Base-by-base conservation (phyloP, 2,113 vertebrate species). In the Telmatochromis sp. region DNA sequence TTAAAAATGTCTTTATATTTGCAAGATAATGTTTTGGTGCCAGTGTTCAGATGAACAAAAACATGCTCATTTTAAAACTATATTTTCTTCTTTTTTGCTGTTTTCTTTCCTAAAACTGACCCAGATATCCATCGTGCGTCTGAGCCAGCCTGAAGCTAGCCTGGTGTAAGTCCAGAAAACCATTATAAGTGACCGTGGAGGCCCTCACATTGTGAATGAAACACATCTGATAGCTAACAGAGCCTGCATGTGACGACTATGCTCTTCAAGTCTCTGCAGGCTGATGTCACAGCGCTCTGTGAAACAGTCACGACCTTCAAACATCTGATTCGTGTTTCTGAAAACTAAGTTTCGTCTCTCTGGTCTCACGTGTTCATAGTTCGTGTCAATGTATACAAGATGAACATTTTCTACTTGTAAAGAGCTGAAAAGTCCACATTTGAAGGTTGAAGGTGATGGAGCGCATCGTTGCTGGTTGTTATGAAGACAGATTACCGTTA, bases 331-430 rank as follows among this genome's bases (percentile, higher is more conserved):
- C 5, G 1, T 45, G 21, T 71, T 45, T 37, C 1, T 45, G 37
- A 73, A 73, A 26, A 1, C 19, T 1, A 40, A 6, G 3, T 26
- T 73, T 45, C 4, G 0, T 3, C 13, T 45, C 65, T 73, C 13
- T 73, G 37, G 8, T 73, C 13, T 26, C 12, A 40, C 7, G 1
- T 23, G n/a, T 71, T 14, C n/a, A 0, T 45, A 45, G 1, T 45
- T 45, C 0, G 1, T 45, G 8, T 45, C 13, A 15, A 0, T 6
- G 5, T 42, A 4, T 23, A 42, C 21, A 15, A 45, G 21, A 45
- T 45, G n/a, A 73, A 3, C 40, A 26, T 73, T 73, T 73, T 26
- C 65, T 26, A 73, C 21, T 68, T 3, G 35, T 40, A n/a, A 68
- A 65, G 19, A 37, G 60, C 3, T 23, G 21, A 1, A 45, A 45